Base-by-base conservation (phyloP, 2,888 invertebrate genomes). In the Habroteleia sp. region DNA sequence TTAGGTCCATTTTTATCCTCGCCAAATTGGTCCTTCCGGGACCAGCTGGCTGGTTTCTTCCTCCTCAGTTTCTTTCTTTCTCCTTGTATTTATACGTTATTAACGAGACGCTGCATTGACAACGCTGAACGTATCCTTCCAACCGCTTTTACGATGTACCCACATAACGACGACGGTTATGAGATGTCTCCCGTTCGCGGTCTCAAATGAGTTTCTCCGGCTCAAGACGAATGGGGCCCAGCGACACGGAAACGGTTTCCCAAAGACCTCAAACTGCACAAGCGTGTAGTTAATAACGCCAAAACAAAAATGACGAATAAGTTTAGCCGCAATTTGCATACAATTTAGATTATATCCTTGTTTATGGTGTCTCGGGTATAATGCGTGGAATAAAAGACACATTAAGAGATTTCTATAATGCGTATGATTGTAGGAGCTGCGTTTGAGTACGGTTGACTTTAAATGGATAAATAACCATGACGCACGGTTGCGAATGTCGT, bases 341-440 rank as follows among this genome's bases (percentile, higher is more conserved):
- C 69, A 69, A 69, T 60, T 69, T 69, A 69, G 69, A 60, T 69
- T 37, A 50, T 69, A 69, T 69, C 60, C 60, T 37, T 50, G 50
- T 60, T 60, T 69, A 60, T 52, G 35, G 29, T 52, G 50, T 35
- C 52, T 50, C 23, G 27, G 27, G 5, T 17, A 52, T 60, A 52
- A 52, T 50, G 60, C 20, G 11, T 11, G 23, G 56, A 68, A 48
- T 68, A 68, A 68, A 66, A 58, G 68, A 50, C 68, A 39, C 68
- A 68, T 58, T 68, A 68, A 48, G 68, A 56, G 41, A 56, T 66
- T 66, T 48, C 66, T 56, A 17, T 58, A 68, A 68, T 58, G 62
- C 56, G 60, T 41, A 63, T 48, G 68, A 74, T 63, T 74, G 56
- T 66, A 50, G 65, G 66, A 58, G 35, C 42, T 17, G 39, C 20